Conservation (phyloP, 1,140 invertebrate species). For the Diorhabda carinulata region DNA sequence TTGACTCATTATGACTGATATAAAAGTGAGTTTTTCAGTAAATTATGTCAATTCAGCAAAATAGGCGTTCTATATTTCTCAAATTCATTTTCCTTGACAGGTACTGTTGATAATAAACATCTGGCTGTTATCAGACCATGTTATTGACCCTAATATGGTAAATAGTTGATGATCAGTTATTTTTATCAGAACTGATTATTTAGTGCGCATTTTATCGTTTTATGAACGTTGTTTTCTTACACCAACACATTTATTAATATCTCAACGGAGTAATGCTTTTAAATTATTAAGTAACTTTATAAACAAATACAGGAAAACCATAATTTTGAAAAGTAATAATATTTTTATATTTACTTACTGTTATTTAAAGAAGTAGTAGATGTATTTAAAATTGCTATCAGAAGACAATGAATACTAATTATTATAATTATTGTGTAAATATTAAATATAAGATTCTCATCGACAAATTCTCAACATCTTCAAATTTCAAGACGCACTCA, state of each 20-base stretch:
- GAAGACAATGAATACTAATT: no score
- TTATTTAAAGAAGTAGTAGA: no score
- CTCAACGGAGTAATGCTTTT: background rate
- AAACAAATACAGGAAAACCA: background rate
- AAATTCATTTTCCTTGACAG: background rate
- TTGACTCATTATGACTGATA: no score
- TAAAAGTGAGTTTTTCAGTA: no score
- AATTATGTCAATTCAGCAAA: no score
- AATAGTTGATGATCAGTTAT: constrained; percentile 2
- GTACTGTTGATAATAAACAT: constrained; percentile 2
- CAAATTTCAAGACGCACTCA: no score
- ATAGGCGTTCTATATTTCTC: background rate
- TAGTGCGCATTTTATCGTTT: constrained; percentile 2
- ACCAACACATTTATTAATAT: no score
- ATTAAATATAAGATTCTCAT: no score
- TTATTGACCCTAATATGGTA: background rate
- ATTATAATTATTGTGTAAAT: no score
- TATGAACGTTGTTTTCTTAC: background rate
- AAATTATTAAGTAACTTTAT: background rate
- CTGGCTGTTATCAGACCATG: background rate
- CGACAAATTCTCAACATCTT: no score
- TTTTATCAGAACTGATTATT: constrained; percentile 3
- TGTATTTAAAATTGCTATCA: no score
- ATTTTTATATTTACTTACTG: no score
- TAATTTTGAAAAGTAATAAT: background rate